Conservation (phyloP, 2,888 invertebrate genomes). For the Lysandra bellargus region DNA sequence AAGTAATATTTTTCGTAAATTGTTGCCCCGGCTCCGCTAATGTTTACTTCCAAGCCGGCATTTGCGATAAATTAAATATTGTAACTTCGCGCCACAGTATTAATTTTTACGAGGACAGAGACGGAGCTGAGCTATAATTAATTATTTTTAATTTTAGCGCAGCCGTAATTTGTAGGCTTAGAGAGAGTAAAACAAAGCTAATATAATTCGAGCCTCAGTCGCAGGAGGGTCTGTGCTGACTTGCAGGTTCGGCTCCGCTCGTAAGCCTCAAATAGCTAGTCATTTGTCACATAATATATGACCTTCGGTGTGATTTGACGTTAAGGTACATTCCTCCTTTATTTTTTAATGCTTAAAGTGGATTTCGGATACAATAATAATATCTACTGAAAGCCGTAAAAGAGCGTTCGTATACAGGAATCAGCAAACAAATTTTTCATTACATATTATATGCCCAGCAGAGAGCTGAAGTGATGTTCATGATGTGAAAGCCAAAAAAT, state of each 20-base stretch:
- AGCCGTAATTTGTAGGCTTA: neutral
- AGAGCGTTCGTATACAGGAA: neutral
- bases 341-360: neutral
- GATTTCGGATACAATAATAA: neutral
- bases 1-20: slow-evolving; percentile 42
- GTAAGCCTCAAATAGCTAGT: neutral
- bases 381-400: too few relatives aligned
- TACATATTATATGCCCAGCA: neutral
- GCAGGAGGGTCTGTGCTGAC: neutral
- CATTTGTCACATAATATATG: neutral
- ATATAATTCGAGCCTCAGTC: neutral
- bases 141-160: neutral
- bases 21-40: slow-evolving; percentile 20
- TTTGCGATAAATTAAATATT: slow-evolving; percentile 26
- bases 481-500: neutral
- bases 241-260: neutral
- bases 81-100: neutral
- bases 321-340: neutral
- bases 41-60: slow-evolving; percentile 8
- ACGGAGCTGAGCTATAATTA: neutral
- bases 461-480: neutral
- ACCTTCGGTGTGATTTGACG: neutral
- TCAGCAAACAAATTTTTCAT: neutral
- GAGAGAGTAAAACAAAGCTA: slow-evolving; percentile 1
- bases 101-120: slow-evolving; percentile 16